A percentile compares a stretch with the other conserved stretches of the same genome.
phyloP scores from a whole-genome alignment of 2,797 vertebrate species.

The Salarias fasciatus region DNA sequence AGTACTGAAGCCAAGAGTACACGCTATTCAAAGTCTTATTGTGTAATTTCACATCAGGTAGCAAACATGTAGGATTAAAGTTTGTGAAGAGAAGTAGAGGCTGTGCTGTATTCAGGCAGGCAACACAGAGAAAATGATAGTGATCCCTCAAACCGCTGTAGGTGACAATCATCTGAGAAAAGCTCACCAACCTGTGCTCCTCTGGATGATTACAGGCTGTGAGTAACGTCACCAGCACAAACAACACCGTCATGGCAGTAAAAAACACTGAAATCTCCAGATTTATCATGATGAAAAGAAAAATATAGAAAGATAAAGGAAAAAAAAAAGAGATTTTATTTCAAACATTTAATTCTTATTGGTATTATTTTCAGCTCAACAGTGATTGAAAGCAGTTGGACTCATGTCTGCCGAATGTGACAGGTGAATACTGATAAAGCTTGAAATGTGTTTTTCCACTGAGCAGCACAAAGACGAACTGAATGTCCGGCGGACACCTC shows the following conservation, averaged over 20 bases:
- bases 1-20: too few species aligned
- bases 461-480: conserved; percentile 22
- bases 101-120: too few species aligned
- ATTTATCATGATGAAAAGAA: too few species aligned
- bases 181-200: conserved; percentile 31
- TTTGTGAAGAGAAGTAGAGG: too few species aligned
- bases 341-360: too few species aligned
- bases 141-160: conserved; percentile 54
- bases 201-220: conserved; percentile 6
- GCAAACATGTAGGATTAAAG: too few species aligned
- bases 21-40: too few species aligned
- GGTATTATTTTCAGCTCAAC: conserved; percentile 16
- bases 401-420: conserved; percentile 19
- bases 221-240: conserved; percentile 5
- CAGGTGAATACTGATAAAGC: conserved; percentile 31
- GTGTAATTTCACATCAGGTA: too few species aligned
- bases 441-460: conserved; percentile 31
- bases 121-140: conserved; percentile 7
- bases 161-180: conserved; percentile 61
- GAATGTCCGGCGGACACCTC: conserved; percentile 23
- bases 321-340: too few species aligned
- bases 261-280: conserved; percentile 6
- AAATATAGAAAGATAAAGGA: too few species aligned
- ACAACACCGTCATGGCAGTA: conserved; percentile 7
- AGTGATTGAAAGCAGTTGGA: conserved; percentile 10